Evolutionary conservation across 64 coral and sea anemone genomes (phyloP), one percentile per base, ranked within the genome.

Genomic region (Montipora sp.): DNA sequence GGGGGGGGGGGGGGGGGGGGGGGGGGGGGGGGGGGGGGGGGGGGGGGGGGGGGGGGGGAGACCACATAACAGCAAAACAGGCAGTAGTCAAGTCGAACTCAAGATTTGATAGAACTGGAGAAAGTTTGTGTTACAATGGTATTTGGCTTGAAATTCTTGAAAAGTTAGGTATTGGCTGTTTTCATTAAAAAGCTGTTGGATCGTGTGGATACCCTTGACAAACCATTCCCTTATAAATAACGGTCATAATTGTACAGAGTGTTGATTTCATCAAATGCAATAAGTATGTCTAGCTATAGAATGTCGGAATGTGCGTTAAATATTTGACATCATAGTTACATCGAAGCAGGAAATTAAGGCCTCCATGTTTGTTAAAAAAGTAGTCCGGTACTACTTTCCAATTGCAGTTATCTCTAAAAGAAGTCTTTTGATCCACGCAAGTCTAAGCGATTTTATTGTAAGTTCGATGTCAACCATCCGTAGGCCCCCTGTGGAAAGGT

Each of bases 381-480:
- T 36, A 2, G 3, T 50, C 50, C 16, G 46, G 76, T 19, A 78
- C 19, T 5, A 16, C 50, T 14, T 47, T 50, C 76, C 76, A 53
- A 5, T 78, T 78, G 18, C 76, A 78, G 13, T 36, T 2, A 36
- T 36, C 36, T 36, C 36, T 2, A 36, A 36, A 36, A 36, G 36
- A 36, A 36, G 36, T 50, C 76, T 78, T 16, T 46, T 46, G 11
- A 78, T 78, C 76, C 76, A 78, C 3, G 76, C 76, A n/a, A 78
- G 76, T 78, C 50, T 78, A 18, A 78, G 18, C 15, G 76, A 10
- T 50, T 53, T 78, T 2, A 78, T 18, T 47, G 50, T 49, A 49
- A 78, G 2, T 5, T 48, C n/a, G 2, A 18, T 15, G 18, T 78
- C 76, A 14, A 18, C 50, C 76, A 78, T 51, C 12, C 76, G 76